Percentiles rank a stretch among this genome's conserved stretches.
These are phyloP conservation scores for Ormyrus pomaceus DNA, from an alignment of 2,888 invertebrate genomes.

Conservation along the genomic window DNA sequence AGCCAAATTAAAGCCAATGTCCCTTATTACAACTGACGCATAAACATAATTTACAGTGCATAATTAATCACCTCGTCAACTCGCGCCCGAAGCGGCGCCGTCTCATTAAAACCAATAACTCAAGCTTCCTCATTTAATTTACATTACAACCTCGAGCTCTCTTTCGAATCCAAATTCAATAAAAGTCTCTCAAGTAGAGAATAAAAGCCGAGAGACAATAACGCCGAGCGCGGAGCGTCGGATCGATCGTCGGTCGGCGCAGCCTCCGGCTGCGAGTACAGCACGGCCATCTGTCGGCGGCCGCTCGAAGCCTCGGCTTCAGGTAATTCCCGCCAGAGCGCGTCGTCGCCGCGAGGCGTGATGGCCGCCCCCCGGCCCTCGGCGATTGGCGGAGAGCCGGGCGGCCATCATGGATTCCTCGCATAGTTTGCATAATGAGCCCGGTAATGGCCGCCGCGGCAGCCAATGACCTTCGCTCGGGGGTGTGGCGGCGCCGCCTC, in stretches of 20 bases:
- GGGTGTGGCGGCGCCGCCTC: slow-evolving; percentile 63
- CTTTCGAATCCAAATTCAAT: neutral
- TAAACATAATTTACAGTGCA: too few species aligned
- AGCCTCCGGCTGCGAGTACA: slow-evolving; percentile 35
- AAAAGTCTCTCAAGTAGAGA: neutral
- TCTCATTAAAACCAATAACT: neutral
- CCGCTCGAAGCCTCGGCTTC: slow-evolving; percentile 62
- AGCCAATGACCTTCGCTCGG: slow-evolving; percentile 66
- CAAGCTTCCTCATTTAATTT: neutral
- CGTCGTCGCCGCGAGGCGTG: slow-evolving; percentile 62
- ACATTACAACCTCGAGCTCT: neutral
- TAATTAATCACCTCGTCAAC: too few species aligned
- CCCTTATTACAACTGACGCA: too few species aligned
- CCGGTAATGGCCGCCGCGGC: slow-evolving; percentile 70
- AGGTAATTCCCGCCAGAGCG: slow-evolving; percentile 67
- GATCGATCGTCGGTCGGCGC: slow-evolving; percentile 10
- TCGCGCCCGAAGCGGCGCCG: too few species aligned
- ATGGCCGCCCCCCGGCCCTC: slow-evolving; percentile 67
- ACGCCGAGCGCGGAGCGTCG: neutral
- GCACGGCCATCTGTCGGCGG: slow-evolving; percentile 69
- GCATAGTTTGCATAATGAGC: slow-evolving; percentile 69
- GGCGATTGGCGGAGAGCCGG: slow-evolving; percentile 74
- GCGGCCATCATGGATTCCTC: slow-evolving; percentile 77
- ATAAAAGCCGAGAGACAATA: neutral
- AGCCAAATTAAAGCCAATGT: too few species aligned